A percentile compares a stretch with the other conserved stretches of the same genome.
Conservation (phyloP, 2,113 vertebrate species). For the Larimichthys polyactis region DNA sequence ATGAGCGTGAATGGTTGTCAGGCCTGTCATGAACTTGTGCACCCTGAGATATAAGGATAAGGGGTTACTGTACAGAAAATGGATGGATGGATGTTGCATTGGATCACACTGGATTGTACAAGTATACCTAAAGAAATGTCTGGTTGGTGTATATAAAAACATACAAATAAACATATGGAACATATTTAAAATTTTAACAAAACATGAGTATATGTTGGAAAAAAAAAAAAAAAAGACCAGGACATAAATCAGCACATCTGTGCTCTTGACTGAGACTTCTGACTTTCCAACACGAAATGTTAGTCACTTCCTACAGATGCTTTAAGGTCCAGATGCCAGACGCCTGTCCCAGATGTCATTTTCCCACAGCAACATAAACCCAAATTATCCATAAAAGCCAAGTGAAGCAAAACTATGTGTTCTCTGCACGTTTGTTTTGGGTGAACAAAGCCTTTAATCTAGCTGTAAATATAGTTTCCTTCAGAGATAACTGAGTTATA, state of each 20-base stretch:
- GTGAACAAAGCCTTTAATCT: background rate
- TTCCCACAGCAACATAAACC: background rate
- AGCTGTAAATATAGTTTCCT: background rate
- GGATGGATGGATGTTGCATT: too few species aligned
- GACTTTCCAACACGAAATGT: background rate
- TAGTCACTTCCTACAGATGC: background rate
- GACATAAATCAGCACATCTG: background rate
- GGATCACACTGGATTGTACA: too few species aligned
- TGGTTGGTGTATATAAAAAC: too few species aligned
- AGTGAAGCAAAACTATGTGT: background rate
- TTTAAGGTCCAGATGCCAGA: background rate
- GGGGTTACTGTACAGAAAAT: too few species aligned
- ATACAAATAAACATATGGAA: too few species aligned
- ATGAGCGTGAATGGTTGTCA: too few species aligned
- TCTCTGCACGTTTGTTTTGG: background rate
- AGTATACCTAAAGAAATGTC: too few species aligned
- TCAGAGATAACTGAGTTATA: background rate
- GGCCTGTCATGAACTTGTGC: too few species aligned
- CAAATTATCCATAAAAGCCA: background rate
- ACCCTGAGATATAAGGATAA: too few species aligned
- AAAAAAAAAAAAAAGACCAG: background rate
- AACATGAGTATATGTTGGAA: background rate
- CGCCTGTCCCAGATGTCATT: background rate
- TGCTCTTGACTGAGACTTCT: background rate
- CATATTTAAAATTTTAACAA: too few species aligned